These are phyloP conservation scores for Drosophila guanche DNA, from an alignment of 1,140 invertebrate genomes.

Conservation along the genomic window DNA sequence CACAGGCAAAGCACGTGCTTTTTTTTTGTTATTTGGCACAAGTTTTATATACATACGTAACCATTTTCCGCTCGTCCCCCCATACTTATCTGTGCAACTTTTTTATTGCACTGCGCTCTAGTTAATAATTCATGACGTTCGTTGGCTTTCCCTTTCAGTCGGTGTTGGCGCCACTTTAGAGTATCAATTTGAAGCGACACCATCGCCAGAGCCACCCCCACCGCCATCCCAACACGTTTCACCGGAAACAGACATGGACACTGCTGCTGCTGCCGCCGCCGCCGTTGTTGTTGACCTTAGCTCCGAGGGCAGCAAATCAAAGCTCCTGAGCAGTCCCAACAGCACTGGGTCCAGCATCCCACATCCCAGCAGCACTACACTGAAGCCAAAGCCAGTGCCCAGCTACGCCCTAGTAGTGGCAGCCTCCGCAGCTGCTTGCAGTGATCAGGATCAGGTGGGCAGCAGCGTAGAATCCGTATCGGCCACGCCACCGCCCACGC, in stretches of 20 bases:
- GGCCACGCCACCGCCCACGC: constrained; percentile 67
- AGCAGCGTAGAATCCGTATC: constrained; percentile 75
- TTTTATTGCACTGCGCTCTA: constrained; percentile 45
- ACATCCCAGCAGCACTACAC: background rate
- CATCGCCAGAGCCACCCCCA: constrained; percentile 10
- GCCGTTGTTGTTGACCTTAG: constrained; percentile 69
- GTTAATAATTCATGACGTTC: constrained; percentile 61
- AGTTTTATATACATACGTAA: constrained; percentile 58
- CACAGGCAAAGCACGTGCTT: constrained; percentile 68
- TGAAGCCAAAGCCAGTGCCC: constrained; percentile 7
- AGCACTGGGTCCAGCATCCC: background rate
- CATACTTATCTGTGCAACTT: constrained; percentile 6
- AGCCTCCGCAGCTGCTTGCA: constrained; percentile 11
- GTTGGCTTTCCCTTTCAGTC: constrained; percentile 61
- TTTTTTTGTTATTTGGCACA: constrained; percentile 40
- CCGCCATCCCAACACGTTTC: background rate
- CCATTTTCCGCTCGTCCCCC: constrained; percentile 26
- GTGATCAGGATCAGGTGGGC: constrained; percentile 53
- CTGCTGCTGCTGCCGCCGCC: constrained; percentile 70
- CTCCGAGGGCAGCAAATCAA: constrained; percentile 51
- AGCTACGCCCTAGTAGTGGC: background rate
- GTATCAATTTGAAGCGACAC: constrained; percentile 26
- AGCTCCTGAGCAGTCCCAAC: constrained; percentile 41
- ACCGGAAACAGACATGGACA: constrained; percentile 56
- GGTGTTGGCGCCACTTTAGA: constrained; percentile 47